Conservation (phyloP, 2,113 vertebrate species). For the Syrmaticus mikado region DNA sequence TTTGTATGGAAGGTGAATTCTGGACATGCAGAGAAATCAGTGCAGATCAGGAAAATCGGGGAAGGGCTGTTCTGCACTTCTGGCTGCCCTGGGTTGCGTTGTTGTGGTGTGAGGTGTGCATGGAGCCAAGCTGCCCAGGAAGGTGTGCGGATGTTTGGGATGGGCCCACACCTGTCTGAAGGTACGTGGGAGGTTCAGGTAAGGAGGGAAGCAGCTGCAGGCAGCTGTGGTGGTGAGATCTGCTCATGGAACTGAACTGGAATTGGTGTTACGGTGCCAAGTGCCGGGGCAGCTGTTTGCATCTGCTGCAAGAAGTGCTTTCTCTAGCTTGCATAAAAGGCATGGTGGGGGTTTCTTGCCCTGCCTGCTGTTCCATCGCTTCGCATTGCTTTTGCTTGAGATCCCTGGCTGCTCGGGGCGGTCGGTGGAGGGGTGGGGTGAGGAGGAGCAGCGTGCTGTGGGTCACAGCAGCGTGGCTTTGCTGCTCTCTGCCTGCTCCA, state of each 20-base stretch:
- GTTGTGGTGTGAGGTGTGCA: background rate
- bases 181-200: background rate
- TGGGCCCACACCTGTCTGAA: background rate
- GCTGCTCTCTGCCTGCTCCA: background rate
- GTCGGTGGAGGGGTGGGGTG: background rate
- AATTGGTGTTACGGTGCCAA: background rate
- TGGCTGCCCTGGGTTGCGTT: background rate
- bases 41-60: background rate
- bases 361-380: background rate
- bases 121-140: background rate
- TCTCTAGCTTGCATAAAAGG: background rate
- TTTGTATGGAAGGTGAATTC: background rate
- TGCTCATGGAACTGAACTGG: background rate
- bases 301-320: background rate
- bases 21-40: background rate
- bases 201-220: background rate
- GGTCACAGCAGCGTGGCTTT: background rate
- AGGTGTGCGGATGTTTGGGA: background rate
- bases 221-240: fast-evolving
- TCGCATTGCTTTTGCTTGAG: background rate
- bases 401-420: background rate
- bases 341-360: background rate
- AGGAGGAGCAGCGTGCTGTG: background rate
- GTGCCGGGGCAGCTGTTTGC: background rate
- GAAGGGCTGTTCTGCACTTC: background rate